Evolutionary conservation across 2,888 invertebrate genomes (phyloP), one percentile per base, ranked within the genome.

Genomic region (Tethea ocularis): DNA sequence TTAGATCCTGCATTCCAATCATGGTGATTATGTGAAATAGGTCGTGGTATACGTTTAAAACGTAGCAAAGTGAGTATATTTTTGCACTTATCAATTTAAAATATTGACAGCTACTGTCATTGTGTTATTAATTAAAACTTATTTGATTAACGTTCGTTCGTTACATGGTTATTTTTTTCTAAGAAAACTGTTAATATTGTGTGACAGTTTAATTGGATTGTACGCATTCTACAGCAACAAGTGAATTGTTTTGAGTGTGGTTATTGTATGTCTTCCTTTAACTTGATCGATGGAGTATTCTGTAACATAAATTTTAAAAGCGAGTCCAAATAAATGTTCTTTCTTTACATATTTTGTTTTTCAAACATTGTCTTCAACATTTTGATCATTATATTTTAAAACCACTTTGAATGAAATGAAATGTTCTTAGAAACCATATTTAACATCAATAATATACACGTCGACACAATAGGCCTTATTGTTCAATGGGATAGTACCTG

Each of bases 11-110:
- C 75, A 75, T 61, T 64, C 58, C 56, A 56, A 26, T 20, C 20
- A 54, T 71, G 73, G 77, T 78, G 70, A 65, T 77, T 67, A 62
- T 71, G 75, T 78, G 79, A 82, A 75, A 77, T 82, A 68, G 68
- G 54, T 54, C 54, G 29, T 33, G 33, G 6, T 33, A 10, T 29
- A 29, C 54, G 20, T n/a, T 53, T 17, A 29, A 33, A 29, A n/a
- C 29, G 20, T n/a, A 33, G 20, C 17, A 53, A 53, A 24, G 53
- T 54, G 17, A 54, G 54, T 54, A 54, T 29, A 53, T 46, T 46
- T 46, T 46, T 46, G 46, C 46, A 46, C 46, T 17, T 46, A 46
- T 46, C 2, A 46, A 46, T 41, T n/a, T n/a, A 41, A 46, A 8
- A 46, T 46, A 46, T 20, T 46, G 20, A 41, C 15, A 4, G 8